These are phyloP conservation scores for Eulemur rufifrons DNA, from an alignment of 2,113 vertebrate species.

Conservation along the genomic window DNA sequence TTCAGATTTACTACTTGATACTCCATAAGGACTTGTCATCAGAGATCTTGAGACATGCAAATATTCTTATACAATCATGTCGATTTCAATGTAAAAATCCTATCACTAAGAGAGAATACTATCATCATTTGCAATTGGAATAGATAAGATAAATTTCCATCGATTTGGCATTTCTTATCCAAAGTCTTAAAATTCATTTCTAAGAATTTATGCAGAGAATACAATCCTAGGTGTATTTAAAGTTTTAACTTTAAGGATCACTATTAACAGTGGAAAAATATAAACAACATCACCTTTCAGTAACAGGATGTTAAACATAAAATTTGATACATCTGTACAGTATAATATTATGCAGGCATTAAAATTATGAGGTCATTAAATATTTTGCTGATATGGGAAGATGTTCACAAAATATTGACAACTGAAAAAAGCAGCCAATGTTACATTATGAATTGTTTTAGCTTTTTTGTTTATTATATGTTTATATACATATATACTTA, in stretches of 20 bases:
- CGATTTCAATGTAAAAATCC: background rate
- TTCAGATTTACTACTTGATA: background rate
- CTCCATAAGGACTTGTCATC: background rate
- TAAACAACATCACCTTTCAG: background rate
- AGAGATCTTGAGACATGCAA: background rate
- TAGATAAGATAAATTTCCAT: background rate
- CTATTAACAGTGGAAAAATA: background rate
- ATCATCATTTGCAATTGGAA: background rate
- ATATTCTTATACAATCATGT: background rate
- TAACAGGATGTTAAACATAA: background rate
- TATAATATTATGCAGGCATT: background rate
- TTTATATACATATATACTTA: background rate
- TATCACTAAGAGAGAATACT: background rate
- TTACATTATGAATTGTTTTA: background rate
- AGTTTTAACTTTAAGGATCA: background rate
- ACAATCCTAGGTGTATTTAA: background rate
- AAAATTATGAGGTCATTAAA: background rate
- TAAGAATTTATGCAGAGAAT: background rate
- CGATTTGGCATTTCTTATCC: background rate
- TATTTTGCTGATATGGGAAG: background rate
- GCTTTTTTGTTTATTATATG: background rate
- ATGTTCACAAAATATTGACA: background rate
- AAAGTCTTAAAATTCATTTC: slow-evolving; percentile 36
- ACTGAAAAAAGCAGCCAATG: background rate
- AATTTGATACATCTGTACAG: background rate